Conservation (phyloP, 2,797 vertebrate species). For the Brachymystax lenok region DNA sequence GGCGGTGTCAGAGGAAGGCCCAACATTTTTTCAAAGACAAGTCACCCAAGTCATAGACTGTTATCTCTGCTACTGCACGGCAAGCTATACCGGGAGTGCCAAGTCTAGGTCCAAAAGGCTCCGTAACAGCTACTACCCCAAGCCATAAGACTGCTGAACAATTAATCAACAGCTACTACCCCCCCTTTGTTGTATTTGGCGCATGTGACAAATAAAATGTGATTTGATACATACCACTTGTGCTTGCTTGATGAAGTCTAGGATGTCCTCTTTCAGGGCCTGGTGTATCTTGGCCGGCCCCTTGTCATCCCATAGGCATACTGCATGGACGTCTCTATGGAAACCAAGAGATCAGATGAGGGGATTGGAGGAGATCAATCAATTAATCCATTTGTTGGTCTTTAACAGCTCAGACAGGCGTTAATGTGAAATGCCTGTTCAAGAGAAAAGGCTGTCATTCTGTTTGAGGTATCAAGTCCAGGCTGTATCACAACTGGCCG, state of each 20-base stretch:
- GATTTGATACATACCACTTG: slow-evolving; percentile 76
- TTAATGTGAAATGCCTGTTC: background rate
- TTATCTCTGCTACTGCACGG: no score
- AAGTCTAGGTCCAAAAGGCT: no score
- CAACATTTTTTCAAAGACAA: no score
- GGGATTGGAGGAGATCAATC: background rate
- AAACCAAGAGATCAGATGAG: background rate
- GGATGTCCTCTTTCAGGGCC: slow-evolving; percentile 97
- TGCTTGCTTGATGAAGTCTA: slow-evolving; percentile 99
- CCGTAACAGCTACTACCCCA: no score
- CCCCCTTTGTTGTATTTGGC: background rate
- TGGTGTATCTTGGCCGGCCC: slow-evolving; percentile 99
- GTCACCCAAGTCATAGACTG: no score
- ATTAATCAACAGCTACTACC: no score
- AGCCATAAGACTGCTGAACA: no score
- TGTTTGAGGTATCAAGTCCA: no score
- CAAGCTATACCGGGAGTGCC: no score
- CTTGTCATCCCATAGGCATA: slow-evolving; percentile 99
- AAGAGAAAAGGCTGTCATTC: no score
- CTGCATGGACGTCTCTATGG: slow-evolving; percentile 93
- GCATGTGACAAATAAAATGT: background rate
- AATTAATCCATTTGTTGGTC: background rate
- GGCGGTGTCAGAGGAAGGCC: no score
- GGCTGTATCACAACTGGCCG: no score
- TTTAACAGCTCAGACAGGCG: background rate